These are phyloP conservation scores for Bettongia penicillata DNA, from an alignment of 2,113 vertebrate species.

Conservation along the genomic window DNA sequence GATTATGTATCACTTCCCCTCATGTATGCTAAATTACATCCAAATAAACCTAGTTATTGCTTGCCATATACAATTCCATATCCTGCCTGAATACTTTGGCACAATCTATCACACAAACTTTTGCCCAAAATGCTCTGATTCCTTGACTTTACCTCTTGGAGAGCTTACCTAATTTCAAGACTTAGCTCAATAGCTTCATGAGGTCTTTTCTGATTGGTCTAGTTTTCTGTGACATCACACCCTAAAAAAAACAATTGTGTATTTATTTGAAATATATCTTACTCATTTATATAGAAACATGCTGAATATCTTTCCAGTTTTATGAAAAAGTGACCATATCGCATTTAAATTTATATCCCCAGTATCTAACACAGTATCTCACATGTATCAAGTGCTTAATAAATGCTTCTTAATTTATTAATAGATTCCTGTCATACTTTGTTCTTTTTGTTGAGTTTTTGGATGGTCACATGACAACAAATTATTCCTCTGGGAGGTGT, in stretches of 20 bases:
- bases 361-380: background rate
- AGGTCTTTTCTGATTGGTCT: background rate
- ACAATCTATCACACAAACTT: background rate
- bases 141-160: background rate
- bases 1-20: background rate
- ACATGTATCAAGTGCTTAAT: background rate
- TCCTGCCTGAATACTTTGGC: background rate
- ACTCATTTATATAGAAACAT: background rate
- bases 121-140: background rate
- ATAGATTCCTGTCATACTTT: background rate
- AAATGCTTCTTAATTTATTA: background rate
- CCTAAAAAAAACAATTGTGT: background rate
- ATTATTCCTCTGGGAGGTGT: background rate
- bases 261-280: background rate
- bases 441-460: background rate
- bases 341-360: background rate
- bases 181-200: slow-evolving; percentile 17
- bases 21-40: background rate
- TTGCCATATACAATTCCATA: background rate
- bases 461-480: background rate
- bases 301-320: background rate
- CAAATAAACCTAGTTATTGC: background rate
- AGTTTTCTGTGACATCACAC: background rate
- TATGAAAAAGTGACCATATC: background rate
- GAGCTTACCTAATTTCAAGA: slow-evolving; percentile 1